These are phyloP conservation scores for Nycteola revayana DNA, from an alignment of 2,888 invertebrate genomes.

Conservation along the genomic window DNA sequence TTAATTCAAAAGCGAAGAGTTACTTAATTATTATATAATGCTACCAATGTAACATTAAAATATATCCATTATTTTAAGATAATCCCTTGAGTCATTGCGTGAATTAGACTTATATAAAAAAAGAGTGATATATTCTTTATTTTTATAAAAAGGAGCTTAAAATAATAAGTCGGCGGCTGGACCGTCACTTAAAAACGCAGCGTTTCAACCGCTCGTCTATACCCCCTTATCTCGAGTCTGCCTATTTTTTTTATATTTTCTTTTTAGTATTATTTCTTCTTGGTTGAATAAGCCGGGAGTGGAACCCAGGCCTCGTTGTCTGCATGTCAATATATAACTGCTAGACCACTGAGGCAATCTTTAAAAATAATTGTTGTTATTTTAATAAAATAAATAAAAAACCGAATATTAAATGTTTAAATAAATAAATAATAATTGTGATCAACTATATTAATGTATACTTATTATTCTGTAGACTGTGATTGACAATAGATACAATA, in stretches of 20 bases:
- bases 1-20: too few species aligned
- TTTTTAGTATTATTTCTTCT: too few species aligned
- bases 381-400: constrained; percentile 10
- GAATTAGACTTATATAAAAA: too few species aligned
- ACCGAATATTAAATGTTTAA: constrained; percentile 23
- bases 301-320: too few species aligned
- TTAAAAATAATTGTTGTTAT: constrained; percentile 28
- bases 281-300: too few species aligned
- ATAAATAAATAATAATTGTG: constrained; percentile 35
- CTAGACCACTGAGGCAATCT: too few species aligned
- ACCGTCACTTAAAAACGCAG: constrained; percentile 38
- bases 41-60: not conserved
- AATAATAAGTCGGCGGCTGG: constrained; percentile 33
- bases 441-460: constrained; percentile 29
- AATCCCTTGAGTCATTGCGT: too few species aligned
- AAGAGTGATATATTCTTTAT: too few species aligned
- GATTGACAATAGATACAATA: constrained; percentile 28
- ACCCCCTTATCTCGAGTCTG: constrained; percentile 38
- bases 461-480: constrained; percentile 28
- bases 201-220: constrained; percentile 41
- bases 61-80: not conserved
- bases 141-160: constrained; percentile 11
- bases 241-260: constrained; percentile 43
- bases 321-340: too few species aligned
- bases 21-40: too few species aligned